Conservation (phyloP, 2,888 invertebrate species). For the Nephrotoma flavescens region DNA sequence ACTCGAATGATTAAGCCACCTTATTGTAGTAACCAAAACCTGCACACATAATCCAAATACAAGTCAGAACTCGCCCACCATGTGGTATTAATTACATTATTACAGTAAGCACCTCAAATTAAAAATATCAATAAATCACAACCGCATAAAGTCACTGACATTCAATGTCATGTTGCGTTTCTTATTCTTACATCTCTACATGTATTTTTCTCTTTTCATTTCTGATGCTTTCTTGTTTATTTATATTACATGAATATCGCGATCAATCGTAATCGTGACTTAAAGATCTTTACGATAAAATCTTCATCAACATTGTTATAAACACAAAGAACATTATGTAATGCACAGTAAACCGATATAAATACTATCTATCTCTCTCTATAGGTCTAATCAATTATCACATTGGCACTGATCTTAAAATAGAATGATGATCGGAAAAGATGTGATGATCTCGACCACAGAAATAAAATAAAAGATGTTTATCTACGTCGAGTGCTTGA, state of each 20-base stretch:
- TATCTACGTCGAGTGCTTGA: not conserved
- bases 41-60: not conserved
- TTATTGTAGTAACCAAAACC: no score
- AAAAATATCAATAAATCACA: not conserved
- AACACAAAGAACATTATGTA: not conserved
- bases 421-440: not conserved
- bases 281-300: not conserved
- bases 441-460: not conserved
- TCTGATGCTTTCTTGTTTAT: not conserved
- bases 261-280: not conserved
- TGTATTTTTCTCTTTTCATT: not conserved
- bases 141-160: not conserved
- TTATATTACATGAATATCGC: not conserved
- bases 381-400: not conserved
- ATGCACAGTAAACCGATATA: not conserved
- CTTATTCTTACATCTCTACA: not conserved
- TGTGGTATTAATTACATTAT: not conserved
- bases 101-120: not conserved
- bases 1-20: no score
- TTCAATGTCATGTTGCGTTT: not conserved
- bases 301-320: not conserved
- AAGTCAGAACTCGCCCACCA: not conserved
- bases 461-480: not conserved
- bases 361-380: not conserved
- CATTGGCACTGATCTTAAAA: not conserved